Percentiles rank a stretch among this genome's conserved stretches.
These are phyloP conservation scores for Ectropis grisescens DNA, from an alignment of 1,140 invertebrate genomes.

Conservation along the genomic window DNA sequence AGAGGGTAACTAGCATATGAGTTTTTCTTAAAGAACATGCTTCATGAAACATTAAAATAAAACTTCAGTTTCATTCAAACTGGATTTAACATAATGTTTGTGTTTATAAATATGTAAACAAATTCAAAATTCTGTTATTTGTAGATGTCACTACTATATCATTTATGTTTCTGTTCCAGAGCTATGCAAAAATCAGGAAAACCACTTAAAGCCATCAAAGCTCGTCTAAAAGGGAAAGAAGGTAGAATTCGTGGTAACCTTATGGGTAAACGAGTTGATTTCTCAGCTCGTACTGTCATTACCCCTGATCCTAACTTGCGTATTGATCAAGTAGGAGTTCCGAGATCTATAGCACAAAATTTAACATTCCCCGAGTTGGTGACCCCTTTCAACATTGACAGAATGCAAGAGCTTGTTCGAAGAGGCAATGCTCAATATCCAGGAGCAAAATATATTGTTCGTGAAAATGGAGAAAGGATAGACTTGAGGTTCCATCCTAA, in stretches of 20 bases:
- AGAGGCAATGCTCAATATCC: conserved; percentile 98
- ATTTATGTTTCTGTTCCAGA: conserved; percentile 56
- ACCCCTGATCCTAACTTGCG: conserved; percentile 99
- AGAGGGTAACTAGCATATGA: too few relatives aligned
- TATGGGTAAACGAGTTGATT: conserved; percentile 99
- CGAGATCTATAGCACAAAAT: conserved; percentile 98
- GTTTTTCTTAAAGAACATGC: too few relatives aligned
- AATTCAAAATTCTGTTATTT: not conserved
- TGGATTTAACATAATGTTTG: too few relatives aligned
- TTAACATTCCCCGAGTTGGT: conserved; percentile 99
- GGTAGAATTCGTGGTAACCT: conserved; percentile 98
- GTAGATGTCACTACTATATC: conserved; percentile 2
- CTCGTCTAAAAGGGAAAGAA: conserved; percentile 93
- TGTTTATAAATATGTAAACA: not conserved
- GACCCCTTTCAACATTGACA: conserved; percentile 99
- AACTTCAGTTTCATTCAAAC: too few relatives aligned
- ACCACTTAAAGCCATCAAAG: conserved; percentile 97
- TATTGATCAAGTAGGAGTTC: conserved; percentile 99
- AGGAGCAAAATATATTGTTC: conserved; percentile 98
- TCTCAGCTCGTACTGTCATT: conserved; percentile 99
- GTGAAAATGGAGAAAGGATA: conserved; percentile 98
- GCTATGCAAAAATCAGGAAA: conserved; percentile 99
- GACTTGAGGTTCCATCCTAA: conserved; percentile 99
- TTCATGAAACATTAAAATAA: too few relatives aligned
- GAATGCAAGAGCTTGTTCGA: conserved; percentile 96